Percentiles rank a stretch among this genome's conserved stretches.
These are phyloP conservation scores for Crocuta crocuta DNA, from an alignment of 2,113 vertebrate species.

Conservation along the genomic window DNA sequence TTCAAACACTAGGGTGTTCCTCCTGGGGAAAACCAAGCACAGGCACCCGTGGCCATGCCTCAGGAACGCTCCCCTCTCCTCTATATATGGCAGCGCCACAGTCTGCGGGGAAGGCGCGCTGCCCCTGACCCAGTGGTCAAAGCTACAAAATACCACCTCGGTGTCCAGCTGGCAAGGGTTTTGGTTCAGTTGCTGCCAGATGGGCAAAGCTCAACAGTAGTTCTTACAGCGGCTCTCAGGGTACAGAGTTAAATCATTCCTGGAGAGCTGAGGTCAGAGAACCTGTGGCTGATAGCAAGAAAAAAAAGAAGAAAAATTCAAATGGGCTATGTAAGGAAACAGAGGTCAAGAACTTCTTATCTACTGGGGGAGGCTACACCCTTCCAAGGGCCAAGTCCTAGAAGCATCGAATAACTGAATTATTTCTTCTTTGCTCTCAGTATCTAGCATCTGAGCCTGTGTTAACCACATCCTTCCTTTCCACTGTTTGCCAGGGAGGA, in stretches of 20 bases:
- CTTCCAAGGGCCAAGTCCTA: not conserved
- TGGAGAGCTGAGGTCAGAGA: conserved; percentile 3
- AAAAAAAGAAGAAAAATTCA: not conserved
- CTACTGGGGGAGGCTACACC: not conserved
- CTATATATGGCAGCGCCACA: accelerated
- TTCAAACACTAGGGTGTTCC: not conserved
- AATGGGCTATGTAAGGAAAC: not conserved
- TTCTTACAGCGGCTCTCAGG: not conserved
- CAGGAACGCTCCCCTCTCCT: accelerated
- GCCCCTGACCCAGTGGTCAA: not conserved
- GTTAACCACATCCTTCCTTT: not conserved
- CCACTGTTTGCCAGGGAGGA: not conserved
- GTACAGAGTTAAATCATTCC: not conserved
- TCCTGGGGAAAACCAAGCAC: not conserved
- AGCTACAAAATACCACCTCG: not conserved
- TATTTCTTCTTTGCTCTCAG: not conserved
- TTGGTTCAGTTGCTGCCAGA: not conserved
- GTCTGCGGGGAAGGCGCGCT: not conserved
- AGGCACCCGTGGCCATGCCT: accelerated
- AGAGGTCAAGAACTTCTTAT: not conserved
- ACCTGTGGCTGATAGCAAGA: not conserved
- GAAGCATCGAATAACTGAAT: not conserved
- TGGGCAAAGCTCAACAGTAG: not conserved
- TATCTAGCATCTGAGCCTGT: not conserved
- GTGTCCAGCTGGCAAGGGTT: conserved; percentile 40